A percentile compares a stretch with the other conserved stretches of the same genome.
phyloP scores from a whole-genome alignment of 1,140 invertebrate genomes.

The Nasonia vitripennis region DNA sequence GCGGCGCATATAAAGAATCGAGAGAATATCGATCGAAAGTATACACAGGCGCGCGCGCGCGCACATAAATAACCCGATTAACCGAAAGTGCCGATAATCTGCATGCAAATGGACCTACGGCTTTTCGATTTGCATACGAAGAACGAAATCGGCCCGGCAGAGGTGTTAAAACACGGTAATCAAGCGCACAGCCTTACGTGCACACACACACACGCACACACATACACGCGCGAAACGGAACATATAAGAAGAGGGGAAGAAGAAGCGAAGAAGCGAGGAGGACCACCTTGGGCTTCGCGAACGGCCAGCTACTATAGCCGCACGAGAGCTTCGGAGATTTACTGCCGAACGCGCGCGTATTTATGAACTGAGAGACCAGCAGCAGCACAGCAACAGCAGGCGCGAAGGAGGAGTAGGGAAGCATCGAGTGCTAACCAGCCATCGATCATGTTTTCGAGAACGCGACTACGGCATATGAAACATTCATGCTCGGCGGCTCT shows the following conservation, averaged over 20 bases:
- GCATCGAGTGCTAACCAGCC: conserved; percentile 67
- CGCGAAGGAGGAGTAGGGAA: conserved; percentile 58
- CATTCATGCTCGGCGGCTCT: conserved; percentile 65
- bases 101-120: conserved; percentile 58
- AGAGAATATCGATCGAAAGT: no score
- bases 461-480: conserved; percentile 66
- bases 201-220: background rate
- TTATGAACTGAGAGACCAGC: conserved; percentile 69
- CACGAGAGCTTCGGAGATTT: conserved; percentile 65
- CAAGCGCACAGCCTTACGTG: conserved; percentile 58
- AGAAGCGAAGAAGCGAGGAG: conserved; percentile 56
- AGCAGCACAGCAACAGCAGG: conserved; percentile 9
- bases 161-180: conserved; percentile 76
- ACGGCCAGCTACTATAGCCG: conserved; percentile 62
- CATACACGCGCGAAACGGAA: conserved; percentile 40
- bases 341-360: conserved; percentile 71
- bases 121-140: conserved; percentile 7
- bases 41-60: conserved; percentile 21
- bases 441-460: conserved; percentile 73
- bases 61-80: conserved; percentile 53
- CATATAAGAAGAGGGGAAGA: conserved; percentile 55
- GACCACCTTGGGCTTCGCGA: conserved; percentile 64
- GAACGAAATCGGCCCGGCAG: conserved; percentile 43
- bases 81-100: conserved; percentile 55
- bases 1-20: no score